phyloP scores from a whole-genome alignment of 2,797 vertebrate genomes.

The Enoplosus armatus region DNA sequence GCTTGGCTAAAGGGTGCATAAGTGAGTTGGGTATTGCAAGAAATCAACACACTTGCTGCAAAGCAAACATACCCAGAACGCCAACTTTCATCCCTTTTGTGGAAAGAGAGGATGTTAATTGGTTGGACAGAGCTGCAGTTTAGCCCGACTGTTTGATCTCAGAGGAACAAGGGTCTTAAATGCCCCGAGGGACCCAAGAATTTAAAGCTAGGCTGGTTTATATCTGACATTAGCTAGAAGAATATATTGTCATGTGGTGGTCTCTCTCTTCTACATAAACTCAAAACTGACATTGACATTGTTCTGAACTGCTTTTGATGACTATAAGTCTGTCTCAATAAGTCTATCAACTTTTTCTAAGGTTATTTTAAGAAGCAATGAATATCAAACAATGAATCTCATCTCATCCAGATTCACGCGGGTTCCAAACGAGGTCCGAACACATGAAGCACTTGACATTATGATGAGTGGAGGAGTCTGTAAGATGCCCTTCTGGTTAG shows the following conservation, averaged over 20 bases:
- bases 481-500: constrained; percentile 14
- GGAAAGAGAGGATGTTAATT: constrained; percentile 59
- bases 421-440: constrained; percentile 10
- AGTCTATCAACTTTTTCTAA: constrained; percentile 3
- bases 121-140: constrained; percentile 66
- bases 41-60: constrained; percentile 58
- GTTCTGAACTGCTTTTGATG: constrained; percentile 8
- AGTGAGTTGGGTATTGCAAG: constrained; percentile 41
- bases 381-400: constrained; percentile 2
- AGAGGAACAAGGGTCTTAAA: constrained; percentile 55
- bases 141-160: constrained; percentile 60
- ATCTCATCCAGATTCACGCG: constrained; percentile 19
- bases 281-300: background rate
- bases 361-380: constrained; percentile 14
- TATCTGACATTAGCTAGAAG: constrained; percentile 41
- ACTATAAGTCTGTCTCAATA: constrained; percentile 7
- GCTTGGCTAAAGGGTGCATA: constrained; percentile 53
- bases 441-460: constrained; percentile 46
- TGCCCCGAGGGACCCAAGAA: constrained; percentile 40
- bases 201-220: constrained; percentile 44
- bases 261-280: background rate
- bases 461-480: constrained; percentile 35
- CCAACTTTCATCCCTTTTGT: constrained; percentile 63
- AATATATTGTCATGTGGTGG: constrained; percentile 34
- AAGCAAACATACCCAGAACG: constrained; percentile 64